These are phyloP conservation scores for Temnothorax rugatulus DNA, from an alignment of 2,888 invertebrate genomes.

Conservation along the genomic window DNA sequence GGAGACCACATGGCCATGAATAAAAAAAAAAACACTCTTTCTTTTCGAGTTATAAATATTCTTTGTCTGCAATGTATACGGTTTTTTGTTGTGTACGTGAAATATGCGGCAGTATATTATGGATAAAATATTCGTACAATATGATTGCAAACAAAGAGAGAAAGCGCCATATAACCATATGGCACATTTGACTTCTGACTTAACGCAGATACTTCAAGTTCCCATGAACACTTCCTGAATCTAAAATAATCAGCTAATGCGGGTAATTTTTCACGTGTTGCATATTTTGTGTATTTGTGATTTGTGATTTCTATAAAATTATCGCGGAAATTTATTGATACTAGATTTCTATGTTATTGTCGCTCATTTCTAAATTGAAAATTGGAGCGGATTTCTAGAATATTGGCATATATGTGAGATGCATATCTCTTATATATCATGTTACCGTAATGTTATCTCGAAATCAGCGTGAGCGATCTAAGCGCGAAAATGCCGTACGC, in stretches of 20 bases:
- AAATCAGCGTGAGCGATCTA: not conserved
- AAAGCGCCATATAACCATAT: not conserved
- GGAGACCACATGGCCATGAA: not conserved
- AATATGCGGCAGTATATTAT: conserved; percentile 1
- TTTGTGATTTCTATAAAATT: not conserved
- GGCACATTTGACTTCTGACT: not conserved
- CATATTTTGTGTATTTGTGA: not conserved
- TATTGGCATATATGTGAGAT: conserved; percentile 5
- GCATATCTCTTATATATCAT: no score
- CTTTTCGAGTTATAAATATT: conserved; percentile 9
- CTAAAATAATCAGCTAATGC: not conserved
- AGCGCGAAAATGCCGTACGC: conserved; percentile 3
- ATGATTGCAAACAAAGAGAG: conserved; percentile 20
- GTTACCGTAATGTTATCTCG: not conserved
- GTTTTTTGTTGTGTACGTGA: conserved; percentile 14
- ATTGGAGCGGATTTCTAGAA: not conserved
- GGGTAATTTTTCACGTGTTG: not conserved
- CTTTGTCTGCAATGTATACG: conserved; percentile 14
- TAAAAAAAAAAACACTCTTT: conserved; percentile 21
- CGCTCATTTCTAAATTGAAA: not conserved
- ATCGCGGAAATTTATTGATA: not conserved
- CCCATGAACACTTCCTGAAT: not conserved
- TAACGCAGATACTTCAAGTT: not conserved
- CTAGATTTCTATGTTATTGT: not conserved
- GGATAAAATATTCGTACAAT: conserved; percentile 12